Evolutionary conservation across 2,888 invertebrate species (phyloP), one percentile per base, ranked within the genome.

Genomic region (Caenorhabditis sinica): DNA sequence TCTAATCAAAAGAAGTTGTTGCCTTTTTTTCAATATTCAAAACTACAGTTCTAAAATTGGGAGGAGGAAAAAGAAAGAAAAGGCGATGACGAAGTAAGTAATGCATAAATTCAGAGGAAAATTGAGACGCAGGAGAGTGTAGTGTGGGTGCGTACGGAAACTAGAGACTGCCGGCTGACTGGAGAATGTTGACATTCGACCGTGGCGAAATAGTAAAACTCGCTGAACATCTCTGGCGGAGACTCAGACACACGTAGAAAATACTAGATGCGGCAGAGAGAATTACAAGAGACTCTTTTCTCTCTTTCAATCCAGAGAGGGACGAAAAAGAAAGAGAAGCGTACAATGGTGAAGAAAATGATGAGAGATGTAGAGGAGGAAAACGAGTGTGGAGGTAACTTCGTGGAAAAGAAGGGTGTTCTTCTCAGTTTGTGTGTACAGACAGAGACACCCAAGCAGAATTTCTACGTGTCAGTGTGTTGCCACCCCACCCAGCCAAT

Each of bases 171-270:
- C 72, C 80, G 36, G 56, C 45, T 72, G 80, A 80, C 80, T 80
- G 80, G 80, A 80, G 82, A 71, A 79, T 79, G 68, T 74, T 69
- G 74, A 80, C 80, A 80, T 80, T 80, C 80, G 72, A 72, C 80
- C 72, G 80, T 51, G 33, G 58, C n/a, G 66, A 80, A 80, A 80
- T 80, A 80, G 80, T 80, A 66, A 80, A 80, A 65, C 63, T 65
- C 56, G 65, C 45, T 5, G 36, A 51, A 58, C 20, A 45, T 20
- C 23, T 33, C 25, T 11, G 20, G 15, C 15, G 33, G 43, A 79
- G 65, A 69, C 75, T 69, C 60, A 83, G 79, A 65, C 20, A 23
- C n/a, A 9, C n/a, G 6, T 15, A 2, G 11, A 43, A 63, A 79
- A 66, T 60, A 76, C 60, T 60, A 73, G 65, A 65, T 63, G 53